These are phyloP conservation scores for Xanthia icteritia DNA, from an alignment of 2,888 invertebrate genomes.

Conservation along the genomic window DNA sequence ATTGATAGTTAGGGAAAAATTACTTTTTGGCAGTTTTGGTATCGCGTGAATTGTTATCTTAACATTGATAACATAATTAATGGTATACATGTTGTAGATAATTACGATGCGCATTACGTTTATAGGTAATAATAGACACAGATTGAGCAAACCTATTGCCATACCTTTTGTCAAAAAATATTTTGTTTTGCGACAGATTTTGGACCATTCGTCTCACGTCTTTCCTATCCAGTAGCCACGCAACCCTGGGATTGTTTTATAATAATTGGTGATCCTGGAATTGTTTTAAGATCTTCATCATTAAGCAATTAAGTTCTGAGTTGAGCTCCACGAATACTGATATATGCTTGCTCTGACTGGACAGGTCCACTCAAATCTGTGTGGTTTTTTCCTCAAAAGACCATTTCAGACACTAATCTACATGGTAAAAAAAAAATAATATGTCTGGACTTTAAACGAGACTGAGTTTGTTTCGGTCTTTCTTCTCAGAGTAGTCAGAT, in stretches of 20 bases:
- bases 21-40: slow-evolving; percentile 8
- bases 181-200: background rate
- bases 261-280: background rate
- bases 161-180: background rate
- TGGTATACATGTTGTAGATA: slow-evolving; percentile 5
- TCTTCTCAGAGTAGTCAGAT: too few relatives aligned
- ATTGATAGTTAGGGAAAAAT: slow-evolving; percentile 4
- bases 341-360: too few relatives aligned
- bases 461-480: too few relatives aligned
- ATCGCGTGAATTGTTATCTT: slow-evolving; percentile 9
- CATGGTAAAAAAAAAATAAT: too few relatives aligned
- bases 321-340: too few relatives aligned
- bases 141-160: background rate
- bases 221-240: background rate
- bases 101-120: background rate
- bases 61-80: slow-evolving; percentile 8
- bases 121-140: background rate
- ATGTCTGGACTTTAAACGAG: too few relatives aligned
- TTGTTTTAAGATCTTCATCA: background rate
- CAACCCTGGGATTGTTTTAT: background rate
- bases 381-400: too few relatives aligned
- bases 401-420: too few relatives aligned
- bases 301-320: too few relatives aligned
- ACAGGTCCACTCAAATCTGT: too few relatives aligned
- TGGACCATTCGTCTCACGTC: background rate